Evolutionary conservation across 2,797 vertebrate genomes (phyloP).

Genomic region (Hylomyscus alleni): DNA sequence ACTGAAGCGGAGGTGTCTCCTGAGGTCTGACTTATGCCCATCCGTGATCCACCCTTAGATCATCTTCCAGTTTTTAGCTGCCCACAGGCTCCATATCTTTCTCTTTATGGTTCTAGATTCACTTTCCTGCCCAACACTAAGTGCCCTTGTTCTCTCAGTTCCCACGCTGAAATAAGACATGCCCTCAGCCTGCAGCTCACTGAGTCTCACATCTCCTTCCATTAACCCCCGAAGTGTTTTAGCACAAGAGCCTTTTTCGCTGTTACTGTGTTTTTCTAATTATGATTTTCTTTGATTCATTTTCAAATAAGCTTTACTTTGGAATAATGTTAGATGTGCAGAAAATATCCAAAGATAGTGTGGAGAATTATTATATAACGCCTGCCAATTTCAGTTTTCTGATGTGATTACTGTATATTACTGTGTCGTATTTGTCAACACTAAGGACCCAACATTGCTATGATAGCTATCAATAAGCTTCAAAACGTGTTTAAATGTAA

Average conservation of each 20-base stretch:
- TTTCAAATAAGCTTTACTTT: slow-evolving; percentile 26
- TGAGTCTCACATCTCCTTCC: not conserved
- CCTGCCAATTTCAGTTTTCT: not conserved
- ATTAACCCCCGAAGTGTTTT: not conserved
- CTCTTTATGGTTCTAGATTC: not conserved
- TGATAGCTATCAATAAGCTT: slow-evolving; percentile 7
- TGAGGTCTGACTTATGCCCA: not conserved
- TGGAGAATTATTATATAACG: not conserved
- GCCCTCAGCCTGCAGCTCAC: not conserved
- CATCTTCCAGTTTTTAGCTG: not conserved
- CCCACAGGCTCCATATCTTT: not conserved
- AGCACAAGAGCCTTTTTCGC: not conserved
- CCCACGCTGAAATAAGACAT: not conserved
- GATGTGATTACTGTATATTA: slow-evolving; percentile 12
- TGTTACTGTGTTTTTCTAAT: not conserved
- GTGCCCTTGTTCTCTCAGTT: not conserved
- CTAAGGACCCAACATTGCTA: not conserved
- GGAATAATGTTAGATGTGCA: not conserved
- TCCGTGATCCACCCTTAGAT: not conserved
- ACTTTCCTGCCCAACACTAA: not conserved
- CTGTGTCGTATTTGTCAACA: not conserved
- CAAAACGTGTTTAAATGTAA: not conserved
- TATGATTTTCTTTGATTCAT: not conserved
- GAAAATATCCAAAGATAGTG: not conserved
- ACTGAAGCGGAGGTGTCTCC: not conserved